These are phyloP conservation scores for Stenolophus ochropezus DNA, from an alignment of 2,888 invertebrate genomes.

Conservation along the genomic window DNA sequence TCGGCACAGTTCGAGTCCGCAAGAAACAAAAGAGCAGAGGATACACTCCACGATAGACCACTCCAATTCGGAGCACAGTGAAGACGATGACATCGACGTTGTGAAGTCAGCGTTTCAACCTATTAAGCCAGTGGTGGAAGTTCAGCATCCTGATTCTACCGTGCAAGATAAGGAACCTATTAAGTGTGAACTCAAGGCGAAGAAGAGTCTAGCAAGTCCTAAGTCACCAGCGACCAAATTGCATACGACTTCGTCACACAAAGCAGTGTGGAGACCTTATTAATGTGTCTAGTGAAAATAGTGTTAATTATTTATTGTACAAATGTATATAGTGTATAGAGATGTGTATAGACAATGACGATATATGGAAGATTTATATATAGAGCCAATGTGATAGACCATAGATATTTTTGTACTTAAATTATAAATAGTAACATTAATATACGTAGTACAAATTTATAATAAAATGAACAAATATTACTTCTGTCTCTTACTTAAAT, in stretches of 20 bases:
- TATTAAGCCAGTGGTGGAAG: conserved; percentile 77
- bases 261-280: conserved; percentile 86
- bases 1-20: conserved; percentile 76
- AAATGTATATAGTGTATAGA: conserved; percentile 49
- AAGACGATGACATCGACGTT: conserved; percentile 84
- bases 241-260: conserved; percentile 75
- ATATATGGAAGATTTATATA: conserved; percentile 54
- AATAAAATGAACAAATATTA: conserved; percentile 43
- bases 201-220: conserved; percentile 74
- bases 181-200: conserved; percentile 78
- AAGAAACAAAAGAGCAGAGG: conserved; percentile 74
- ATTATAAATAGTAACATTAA: conserved; percentile 52
- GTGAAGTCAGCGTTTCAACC: conserved; percentile 86
- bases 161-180: conserved; percentile 74
- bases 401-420: conserved; percentile 72
- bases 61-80: conserved; percentile 76
- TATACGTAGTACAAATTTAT: conserved; percentile 53
- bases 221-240: conserved; percentile 69
- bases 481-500: not conserved
- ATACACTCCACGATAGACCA: conserved; percentile 80
- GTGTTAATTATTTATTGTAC: conserved; percentile 24
- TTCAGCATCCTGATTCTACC: conserved; percentile 78
- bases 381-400: conserved; percentile 70
- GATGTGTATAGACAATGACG: conserved; percentile 49
- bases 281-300: conserved; percentile 72